phyloP scores from a whole-genome alignment of 1,140 invertebrate species.

The Sinonovacula constricta region DNA sequence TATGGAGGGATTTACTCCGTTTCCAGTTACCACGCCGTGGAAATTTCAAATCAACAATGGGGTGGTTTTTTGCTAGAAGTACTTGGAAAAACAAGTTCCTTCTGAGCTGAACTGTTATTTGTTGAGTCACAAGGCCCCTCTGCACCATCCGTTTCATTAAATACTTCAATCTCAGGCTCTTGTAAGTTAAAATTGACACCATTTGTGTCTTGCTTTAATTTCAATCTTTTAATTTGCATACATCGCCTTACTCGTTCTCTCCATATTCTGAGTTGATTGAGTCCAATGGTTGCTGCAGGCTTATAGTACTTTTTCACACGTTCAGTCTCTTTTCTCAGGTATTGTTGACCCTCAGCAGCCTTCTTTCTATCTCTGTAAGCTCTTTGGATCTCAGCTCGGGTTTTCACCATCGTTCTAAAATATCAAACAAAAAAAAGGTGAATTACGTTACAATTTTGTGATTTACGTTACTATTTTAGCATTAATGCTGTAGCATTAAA shows the following conservation, averaged over 20 bases:
- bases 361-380: slow-evolving; percentile 12
- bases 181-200: too few relatives aligned
- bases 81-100: too few relatives aligned
- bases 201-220: not conserved
- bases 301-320: slow-evolving; percentile 18
- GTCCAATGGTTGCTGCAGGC: not conserved
- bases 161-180: not conserved
- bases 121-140: too few relatives aligned
- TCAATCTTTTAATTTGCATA: not conserved
- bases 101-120: too few relatives aligned
- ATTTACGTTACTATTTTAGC: slow-evolving; percentile 19
- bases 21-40: too few relatives aligned
- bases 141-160: not conserved
- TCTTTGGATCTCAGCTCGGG: slow-evolving; percentile 12
- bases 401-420: slow-evolving; percentile 15
- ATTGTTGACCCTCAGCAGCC: not conserved
- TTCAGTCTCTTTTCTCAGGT: slow-evolving; percentile 6
- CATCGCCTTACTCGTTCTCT: slow-evolving; percentile 3
- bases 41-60: too few relatives aligned
- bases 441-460: too few relatives aligned
- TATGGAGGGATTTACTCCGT: too few relatives aligned
- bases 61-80: too few relatives aligned
- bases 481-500: not conserved
- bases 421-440: not conserved
- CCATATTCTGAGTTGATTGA: slow-evolving; percentile 22